Evolutionary conservation across 1,140 invertebrate species (phyloP).

Genomic region (Diorhabda carinulata): DNA sequence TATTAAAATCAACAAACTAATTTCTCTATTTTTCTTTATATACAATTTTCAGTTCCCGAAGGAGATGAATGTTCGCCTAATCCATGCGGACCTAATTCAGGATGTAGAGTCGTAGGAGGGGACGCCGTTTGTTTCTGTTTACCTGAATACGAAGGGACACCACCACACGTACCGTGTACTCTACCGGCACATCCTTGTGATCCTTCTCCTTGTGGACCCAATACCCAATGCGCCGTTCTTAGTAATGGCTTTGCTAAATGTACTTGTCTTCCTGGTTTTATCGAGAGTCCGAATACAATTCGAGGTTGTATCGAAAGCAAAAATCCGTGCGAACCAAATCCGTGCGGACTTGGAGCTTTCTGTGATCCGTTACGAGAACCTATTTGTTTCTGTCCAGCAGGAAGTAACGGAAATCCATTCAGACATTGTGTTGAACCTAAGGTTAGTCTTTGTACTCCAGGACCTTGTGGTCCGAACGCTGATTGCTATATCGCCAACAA

Average conservation of each 20-base stretch:
- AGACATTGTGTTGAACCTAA: slow-evolving; percentile 61
- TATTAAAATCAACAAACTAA: slow-evolving; percentile 40
- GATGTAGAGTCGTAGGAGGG: slow-evolving; percentile 67
- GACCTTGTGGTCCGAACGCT: slow-evolving; percentile 75
- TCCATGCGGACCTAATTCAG: slow-evolving; percentile 77
- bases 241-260: slow-evolving; percentile 83
- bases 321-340: slow-evolving; percentile 77
- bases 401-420: slow-evolving; percentile 74
- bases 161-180: slow-evolving; percentile 63
- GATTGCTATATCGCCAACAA: slow-evolving; percentile 73
- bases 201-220: slow-evolving; percentile 81
- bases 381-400: slow-evolving; percentile 76
- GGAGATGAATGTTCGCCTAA: slow-evolving; percentile 80
- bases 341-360: slow-evolving; percentile 72
- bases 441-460: slow-evolving; percentile 65
- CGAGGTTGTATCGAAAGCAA: slow-evolving; percentile 72
- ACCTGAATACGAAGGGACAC: slow-evolving; percentile 83
- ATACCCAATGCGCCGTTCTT: slow-evolving; percentile 77
- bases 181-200: slow-evolving; percentile 73
- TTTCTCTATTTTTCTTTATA: slow-evolving; percentile 18
- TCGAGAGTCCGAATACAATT: slow-evolving; percentile 83
- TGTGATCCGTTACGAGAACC: slow-evolving; percentile 73
- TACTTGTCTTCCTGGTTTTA: slow-evolving; percentile 75
- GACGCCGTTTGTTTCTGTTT: slow-evolving; percentile 78
- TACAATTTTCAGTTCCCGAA: slow-evolving; percentile 68